Conservation (phyloP, 2,888 invertebrate genomes). For the Andrena minutula region DNA sequence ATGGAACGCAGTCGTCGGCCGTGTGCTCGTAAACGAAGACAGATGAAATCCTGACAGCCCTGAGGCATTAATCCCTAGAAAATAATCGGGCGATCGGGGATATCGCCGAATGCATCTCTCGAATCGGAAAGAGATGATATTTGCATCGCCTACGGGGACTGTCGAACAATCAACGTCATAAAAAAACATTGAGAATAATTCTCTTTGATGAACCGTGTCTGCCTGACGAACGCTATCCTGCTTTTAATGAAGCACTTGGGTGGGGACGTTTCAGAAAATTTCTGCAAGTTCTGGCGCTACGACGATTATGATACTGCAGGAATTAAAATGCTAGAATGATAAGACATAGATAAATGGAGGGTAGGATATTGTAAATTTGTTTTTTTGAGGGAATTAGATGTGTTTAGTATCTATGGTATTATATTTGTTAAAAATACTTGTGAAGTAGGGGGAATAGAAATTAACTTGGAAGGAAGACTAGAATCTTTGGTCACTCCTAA, state of each 20-base stretch:
- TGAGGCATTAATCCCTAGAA: constrained; percentile 46
- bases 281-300: background rate
- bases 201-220: constrained; percentile 15
- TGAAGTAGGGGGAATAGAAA: too few species aligned
- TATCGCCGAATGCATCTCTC: constrained; percentile 22
- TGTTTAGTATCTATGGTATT: too few species aligned
- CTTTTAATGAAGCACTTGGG: constrained; percentile 50
- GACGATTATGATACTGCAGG: too few species aligned
- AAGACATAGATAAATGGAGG: too few species aligned
- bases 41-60: constrained; percentile 36
- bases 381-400: too few species aligned
- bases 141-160: constrained; percentile 36
- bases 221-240: constrained; percentile 10
- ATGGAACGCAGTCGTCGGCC: background rate
- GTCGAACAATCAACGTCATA: constrained; percentile 18
- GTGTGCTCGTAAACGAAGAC: constrained; percentile 37
- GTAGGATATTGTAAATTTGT: too few species aligned
- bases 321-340: too few species aligned
- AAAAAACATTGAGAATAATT: constrained; percentile 43
- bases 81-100: constrained; percentile 43
- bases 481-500: too few species aligned
- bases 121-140: constrained; percentile 21
- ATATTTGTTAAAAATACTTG: too few species aligned
- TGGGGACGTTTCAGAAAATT: too few species aligned
- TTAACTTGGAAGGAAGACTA: too few species aligned